A percentile compares a stretch with the other conserved stretches of the same genome.
Evolutionary conservation across 2,888 invertebrate species (phyloP).

Genomic region (Alsophila aescularia): DNA sequence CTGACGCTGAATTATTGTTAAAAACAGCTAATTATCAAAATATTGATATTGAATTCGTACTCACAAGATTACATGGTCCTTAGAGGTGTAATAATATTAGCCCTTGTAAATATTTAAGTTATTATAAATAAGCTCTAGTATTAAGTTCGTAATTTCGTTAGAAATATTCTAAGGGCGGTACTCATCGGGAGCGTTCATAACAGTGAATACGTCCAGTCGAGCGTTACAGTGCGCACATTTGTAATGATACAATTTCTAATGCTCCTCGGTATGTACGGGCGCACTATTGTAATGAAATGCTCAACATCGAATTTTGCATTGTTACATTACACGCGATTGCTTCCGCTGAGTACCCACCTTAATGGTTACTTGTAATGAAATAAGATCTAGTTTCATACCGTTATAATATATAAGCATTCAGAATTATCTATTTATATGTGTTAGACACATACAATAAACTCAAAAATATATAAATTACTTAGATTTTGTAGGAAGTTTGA

Average conservation of each 20-base stretch:
- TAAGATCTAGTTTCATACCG: not conserved
- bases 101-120: conserved; percentile 22
- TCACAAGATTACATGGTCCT: conserved; percentile 76
- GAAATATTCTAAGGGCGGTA: too few relatives aligned
- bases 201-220: too few relatives aligned
- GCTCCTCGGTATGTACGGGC: too few relatives aligned
- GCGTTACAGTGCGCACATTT: too few relatives aligned
- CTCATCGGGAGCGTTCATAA: too few relatives aligned
- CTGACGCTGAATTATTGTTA: conserved; percentile 64
- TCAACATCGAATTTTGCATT: too few relatives aligned
- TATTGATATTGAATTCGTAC: conserved; percentile 77
- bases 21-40: conserved; percentile 71
- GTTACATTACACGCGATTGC: too few relatives aligned
- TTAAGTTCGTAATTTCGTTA: conserved; percentile 1
- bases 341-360: too few relatives aligned
- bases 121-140: conserved; percentile 13
- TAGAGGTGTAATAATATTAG: conserved; percentile 38
- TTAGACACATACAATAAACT: conserved; percentile 50
- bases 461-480: not conserved
- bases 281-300: too few relatives aligned
- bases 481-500: not conserved
- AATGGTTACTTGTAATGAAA: not conserved
- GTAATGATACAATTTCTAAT: too few relatives aligned
- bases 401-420: conserved; percentile 20
- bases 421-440: conserved; percentile 45